Evolutionary conservation across 2,888 invertebrate species (phyloP), one percentile per base, ranked within the genome.

Genomic region (Drosophila kambysellisi): DNA sequence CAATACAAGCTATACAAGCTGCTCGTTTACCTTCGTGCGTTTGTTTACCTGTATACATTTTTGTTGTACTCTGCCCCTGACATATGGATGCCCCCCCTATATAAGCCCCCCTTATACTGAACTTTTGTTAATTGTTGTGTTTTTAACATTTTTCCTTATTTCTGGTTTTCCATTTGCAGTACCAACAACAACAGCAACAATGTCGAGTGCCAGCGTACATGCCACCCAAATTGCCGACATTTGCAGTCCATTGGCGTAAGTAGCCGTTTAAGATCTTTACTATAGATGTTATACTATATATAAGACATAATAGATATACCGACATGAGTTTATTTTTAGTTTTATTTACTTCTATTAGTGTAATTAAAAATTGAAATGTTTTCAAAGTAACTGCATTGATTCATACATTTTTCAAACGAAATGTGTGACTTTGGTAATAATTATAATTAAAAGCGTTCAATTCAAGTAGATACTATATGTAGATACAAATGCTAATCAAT

Each of bases 191-290:
- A 92, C 92, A 82, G 92, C 92, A 89, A 94, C 93, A 82, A 94
- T 94, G 94, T 94, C 94, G 87, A 91, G 94, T 79, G 94, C 94
- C 77, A 94, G 94, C 87, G 94, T 94, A 64, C 94, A 94, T 90
- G 94, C 94, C 82, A 93, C 93, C 76, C 94, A 94, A 91, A 92
- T 94, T 77, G 84, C 92, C 69, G 93, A 93, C 80, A 91, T 93
- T 79, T 93, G 91, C 91, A 92, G 92, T 84, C 92, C 93, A 70
- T 79, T 93, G 74, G 92, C 92, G 93, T 93, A 91, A 92, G 92
- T 92, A 81, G 29, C 37, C 52, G 68, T 60, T 53, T 51, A 37
- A 56, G 52, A 62, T 46, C 35, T 46, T 17, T 56, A 56, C 57
- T 35, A 60, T 65, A 56, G 11, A 51, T 32, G 25, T 46, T 15